phyloP scores from a whole-genome alignment of 1,140 invertebrate genomes.

The Armadillidium nasatum region DNA sequence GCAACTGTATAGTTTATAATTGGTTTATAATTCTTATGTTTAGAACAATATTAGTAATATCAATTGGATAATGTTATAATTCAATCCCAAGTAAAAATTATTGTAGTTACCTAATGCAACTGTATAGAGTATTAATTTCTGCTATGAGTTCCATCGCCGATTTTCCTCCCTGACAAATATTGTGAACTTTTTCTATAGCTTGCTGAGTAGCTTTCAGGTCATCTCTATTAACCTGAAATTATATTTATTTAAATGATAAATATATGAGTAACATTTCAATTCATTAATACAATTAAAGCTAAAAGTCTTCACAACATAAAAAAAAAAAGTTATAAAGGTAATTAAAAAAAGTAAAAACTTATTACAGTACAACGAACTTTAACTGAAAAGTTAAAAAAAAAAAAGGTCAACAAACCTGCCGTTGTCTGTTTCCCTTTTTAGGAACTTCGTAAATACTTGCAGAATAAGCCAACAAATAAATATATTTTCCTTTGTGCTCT shows the following conservation, averaged over 20 bases:
- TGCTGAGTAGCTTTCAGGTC: conserved; percentile 85
- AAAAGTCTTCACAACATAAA: too few species aligned
- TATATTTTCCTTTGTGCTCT: conserved; percentile 96
- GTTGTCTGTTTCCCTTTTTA: conserved; percentile 64
- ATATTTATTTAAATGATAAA: too few species aligned
- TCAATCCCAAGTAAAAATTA: background rate
- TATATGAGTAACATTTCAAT: too few species aligned
- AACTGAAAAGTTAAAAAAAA: too few species aligned
- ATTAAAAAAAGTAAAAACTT: too few species aligned
- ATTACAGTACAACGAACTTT: too few species aligned
- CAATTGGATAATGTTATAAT: too few species aligned
- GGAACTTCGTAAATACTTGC: conserved; percentile 81
- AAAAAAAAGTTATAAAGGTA: too few species aligned
- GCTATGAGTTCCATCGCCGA: conserved; percentile 87
- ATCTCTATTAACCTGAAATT: conserved; percentile 51
- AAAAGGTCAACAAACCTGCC: conserved; percentile 59
- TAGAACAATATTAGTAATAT: too few species aligned
- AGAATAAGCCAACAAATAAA: conserved; percentile 90
- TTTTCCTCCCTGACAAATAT: conserved; percentile 82
- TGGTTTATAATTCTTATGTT: too few species aligned
- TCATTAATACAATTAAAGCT: too few species aligned
- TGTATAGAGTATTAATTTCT: conserved; percentile 82
- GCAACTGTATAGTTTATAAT: conserved; percentile 88
- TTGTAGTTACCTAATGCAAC: conserved; percentile 70
- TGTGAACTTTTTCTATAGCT: conserved; percentile 90